A percentile compares a stretch with the other conserved stretches of the same genome.
Evolutionary conservation across 2,888 invertebrate species (phyloP).

Genomic region (Marasmarcha lunaedactyla): DNA sequence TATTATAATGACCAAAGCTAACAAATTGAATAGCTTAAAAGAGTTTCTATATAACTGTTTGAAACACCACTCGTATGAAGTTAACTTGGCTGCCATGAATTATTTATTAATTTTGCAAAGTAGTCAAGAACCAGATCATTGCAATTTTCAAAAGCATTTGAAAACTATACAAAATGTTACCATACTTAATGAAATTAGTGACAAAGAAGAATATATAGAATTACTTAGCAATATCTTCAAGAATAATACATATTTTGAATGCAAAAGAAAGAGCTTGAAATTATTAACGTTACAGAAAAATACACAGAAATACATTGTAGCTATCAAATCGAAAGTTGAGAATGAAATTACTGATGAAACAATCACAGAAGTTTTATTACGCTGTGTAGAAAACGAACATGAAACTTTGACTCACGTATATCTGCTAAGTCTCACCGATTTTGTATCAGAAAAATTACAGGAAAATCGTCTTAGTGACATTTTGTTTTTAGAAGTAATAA

Average conservation of each 20-base stretch:
- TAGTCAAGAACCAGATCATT: constrained; percentile 26
- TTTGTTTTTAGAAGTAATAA: constrained; percentile 25
- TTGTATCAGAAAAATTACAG: constrained; percentile 22
- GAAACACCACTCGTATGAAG: constrained; percentile 27
- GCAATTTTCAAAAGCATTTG: background rate
- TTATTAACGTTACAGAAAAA: constrained; percentile 30
- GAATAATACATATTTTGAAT: constrained; percentile 31
- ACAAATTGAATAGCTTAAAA: constrained; percentile 10
- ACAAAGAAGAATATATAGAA: constrained; percentile 20
- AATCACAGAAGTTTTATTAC: constrained; percentile 25
- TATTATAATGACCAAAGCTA: constrained; percentile 18
- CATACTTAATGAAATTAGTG: constrained; percentile 18
- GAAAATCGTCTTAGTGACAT: constrained; percentile 9
- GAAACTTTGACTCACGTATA: constrained; percentile 42
- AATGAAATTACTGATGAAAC: constrained; percentile 18
- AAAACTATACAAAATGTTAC: constrained; percentile 11
- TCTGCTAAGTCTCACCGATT: constrained; percentile 32
- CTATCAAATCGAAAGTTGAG: constrained; percentile 16
- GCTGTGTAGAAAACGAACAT: constrained; percentile 30
- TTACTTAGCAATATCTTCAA: constrained; percentile 26
- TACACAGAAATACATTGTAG: constrained; percentile 29
- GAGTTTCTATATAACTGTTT: constrained; percentile 20
- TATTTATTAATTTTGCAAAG: constrained; percentile 26
- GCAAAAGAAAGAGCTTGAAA: constrained; percentile 37
- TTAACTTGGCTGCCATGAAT: constrained; percentile 24